A percentile compares a stretch with the other conserved stretches of the same genome.
Evolutionary conservation across 2,888 invertebrate species (phyloP).

Genomic region (Ferrisia virgata): DNA sequence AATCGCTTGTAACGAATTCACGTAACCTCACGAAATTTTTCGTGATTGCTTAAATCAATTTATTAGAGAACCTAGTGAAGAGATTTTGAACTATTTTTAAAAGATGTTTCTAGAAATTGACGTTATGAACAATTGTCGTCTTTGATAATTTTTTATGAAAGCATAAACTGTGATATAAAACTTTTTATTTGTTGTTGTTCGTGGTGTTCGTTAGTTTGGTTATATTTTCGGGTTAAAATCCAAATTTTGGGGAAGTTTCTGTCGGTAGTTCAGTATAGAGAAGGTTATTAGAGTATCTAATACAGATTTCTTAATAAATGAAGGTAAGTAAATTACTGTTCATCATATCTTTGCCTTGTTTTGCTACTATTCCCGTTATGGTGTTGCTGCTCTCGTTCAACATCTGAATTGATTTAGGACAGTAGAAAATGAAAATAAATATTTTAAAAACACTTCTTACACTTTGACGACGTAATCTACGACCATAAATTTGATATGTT

Average conservation of each 20-base stretch:
- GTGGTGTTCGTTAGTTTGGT: slow-evolving; percentile 3
- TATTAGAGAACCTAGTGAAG: not conserved
- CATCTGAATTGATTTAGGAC: not conserved
- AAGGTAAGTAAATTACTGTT: not conserved
- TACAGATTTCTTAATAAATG: not conserved
- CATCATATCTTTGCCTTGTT: not conserved
- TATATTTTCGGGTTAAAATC: not conserved
- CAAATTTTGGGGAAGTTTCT: not conserved
- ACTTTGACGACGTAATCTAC: not conserved
- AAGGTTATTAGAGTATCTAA: not conserved
- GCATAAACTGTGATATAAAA: not conserved
- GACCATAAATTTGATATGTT: not conserved
- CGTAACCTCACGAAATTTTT: not conserved
- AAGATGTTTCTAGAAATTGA: not conserved
- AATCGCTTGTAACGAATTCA: not conserved
- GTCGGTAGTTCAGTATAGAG: not conserved
- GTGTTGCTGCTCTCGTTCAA: not conserved
- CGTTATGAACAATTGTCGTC: not conserved
- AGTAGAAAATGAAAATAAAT: not conserved
- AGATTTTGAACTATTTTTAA: not conserved
- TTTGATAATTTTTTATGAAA: not conserved
- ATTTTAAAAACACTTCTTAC: not conserved
- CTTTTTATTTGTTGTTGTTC: slow-evolving; percentile 15
- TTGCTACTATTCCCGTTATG: not conserved
- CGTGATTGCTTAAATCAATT: not conserved